Conservation (phyloP, 2,797 vertebrate genomes). For the Artibeus lituratus region DNA sequence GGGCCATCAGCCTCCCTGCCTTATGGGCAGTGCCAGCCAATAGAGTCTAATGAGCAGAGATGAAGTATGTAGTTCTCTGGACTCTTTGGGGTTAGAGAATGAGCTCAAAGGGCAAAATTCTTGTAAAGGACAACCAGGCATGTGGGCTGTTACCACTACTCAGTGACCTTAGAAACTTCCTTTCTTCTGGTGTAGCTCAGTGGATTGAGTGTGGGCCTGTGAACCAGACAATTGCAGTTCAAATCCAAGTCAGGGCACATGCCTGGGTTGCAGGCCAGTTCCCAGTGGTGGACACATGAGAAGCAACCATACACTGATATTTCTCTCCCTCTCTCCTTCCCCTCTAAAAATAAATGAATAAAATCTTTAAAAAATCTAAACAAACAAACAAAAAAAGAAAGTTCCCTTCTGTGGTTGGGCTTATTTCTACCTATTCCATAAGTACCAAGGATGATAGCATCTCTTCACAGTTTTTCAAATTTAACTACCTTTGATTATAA, state of each 20-base stretch:
- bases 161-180: not conserved
- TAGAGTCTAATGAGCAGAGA: not conserved
- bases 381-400: no score
- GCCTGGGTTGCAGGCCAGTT: no score
- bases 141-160: not conserved
- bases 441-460: not conserved
- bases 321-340: no score
- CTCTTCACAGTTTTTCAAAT: not conserved
- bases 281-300: no score
- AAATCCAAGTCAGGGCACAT: no score
- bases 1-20: not conserved
- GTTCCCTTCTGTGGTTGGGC: not conserved
- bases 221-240: no score
- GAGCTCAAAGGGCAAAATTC: not conserved
- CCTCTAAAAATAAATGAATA: no score
- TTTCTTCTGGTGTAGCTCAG: no score
- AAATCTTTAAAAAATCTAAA: no score
- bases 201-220: no score
- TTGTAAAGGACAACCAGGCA: not conserved
- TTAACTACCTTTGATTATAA: not conserved
- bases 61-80: not conserved
- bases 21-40: not conserved
- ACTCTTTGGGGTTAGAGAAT: not conserved
- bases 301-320: no score
- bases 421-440: not conserved